Evolutionary conservation across 1,140 invertebrate genomes (phyloP), one percentile per base, ranked within the genome.

Genomic region (Tetramorium alpestre): DNA sequence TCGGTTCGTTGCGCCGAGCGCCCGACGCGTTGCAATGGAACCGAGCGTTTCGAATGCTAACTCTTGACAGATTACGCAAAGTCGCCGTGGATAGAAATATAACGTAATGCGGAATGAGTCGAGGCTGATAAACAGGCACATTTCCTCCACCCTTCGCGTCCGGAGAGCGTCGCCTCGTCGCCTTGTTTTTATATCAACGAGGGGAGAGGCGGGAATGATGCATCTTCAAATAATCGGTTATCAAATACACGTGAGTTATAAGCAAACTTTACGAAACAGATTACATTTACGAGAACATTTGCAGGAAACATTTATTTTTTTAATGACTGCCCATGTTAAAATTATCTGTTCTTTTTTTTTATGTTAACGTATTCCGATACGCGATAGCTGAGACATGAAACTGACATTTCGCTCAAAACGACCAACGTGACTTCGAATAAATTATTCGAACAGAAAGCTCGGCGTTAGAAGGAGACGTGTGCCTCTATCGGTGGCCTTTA

Each of bases 1-100:
- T 72, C 78, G 67, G 54, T 56, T 72, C 33, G 49, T 72, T 82
- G 64, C 67, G 41, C 54, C 16, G 51, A 67, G 8, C 25, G 47
- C 7, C 22, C n/a, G 47, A 33, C 47, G 47, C 60, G 47, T 44
- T 81, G 38, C 16, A 70, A 56, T 49, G 11, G 22, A 51, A 51
- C 38, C 22, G 33, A 81, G 38, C 38, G 38, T 44, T 69, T 70
- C n/a, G 22, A 81, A 54, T 28, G 64, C 28, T 18, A 70, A 67
- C 13, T 49, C 62, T 54, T 51, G 47, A 56, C 13, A 8, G 54
- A 49, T 84, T 60, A 56, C 25, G 25, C 49, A 56, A 72, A 80
- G 18, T 44, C 38, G n/a, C 2, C 11, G n/a, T 3, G 47, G 18
- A 56, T 18, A 41, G 54, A 58, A 75, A 41, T 44, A 44, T 75